phyloP scores from a whole-genome alignment of 2,888 invertebrate species.

The Acleris holmiana region DNA sequence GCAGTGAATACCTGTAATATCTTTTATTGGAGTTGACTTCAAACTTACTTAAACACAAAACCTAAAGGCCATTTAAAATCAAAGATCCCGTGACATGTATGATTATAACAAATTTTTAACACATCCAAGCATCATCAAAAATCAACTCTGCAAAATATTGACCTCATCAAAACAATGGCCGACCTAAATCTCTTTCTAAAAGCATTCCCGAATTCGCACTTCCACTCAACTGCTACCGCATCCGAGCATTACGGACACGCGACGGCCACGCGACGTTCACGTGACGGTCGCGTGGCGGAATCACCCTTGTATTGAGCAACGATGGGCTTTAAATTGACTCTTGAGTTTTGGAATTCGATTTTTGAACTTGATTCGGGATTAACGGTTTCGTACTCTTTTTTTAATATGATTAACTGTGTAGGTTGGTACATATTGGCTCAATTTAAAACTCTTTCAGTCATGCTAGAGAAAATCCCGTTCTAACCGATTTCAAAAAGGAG shows the following conservation, averaged over 20 bases:
- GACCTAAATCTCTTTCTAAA: conserved; percentile 21
- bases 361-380: conserved; percentile 5
- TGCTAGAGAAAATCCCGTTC: too few relatives aligned
- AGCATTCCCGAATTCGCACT: conserved; percentile 52
- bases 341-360: conserved; percentile 33
- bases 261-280: conserved; percentile 56
- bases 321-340: conserved; percentile 52
- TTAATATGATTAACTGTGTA: too few relatives aligned
- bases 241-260: conserved; percentile 56
- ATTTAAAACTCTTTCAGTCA: too few relatives aligned
- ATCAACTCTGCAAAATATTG: not conserved
- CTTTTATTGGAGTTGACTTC: too few relatives aligned
- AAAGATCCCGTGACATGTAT: too few relatives aligned
- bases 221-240: conserved; percentile 62
- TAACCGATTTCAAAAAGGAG: too few relatives aligned
- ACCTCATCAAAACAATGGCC: conserved; percentile 20
- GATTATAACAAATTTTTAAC: too few relatives aligned
- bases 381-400: not conserved
- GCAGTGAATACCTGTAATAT: too few relatives aligned
- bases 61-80: too few relatives aligned
- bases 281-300: conserved; percentile 47
- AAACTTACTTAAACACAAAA: too few relatives aligned
- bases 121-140: not conserved
- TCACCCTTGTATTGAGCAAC: conserved; percentile 58
- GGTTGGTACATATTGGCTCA: too few relatives aligned